Base-by-base conservation (phyloP, 2,797 vertebrate genomes). In the Falco cherrug region DNA sequence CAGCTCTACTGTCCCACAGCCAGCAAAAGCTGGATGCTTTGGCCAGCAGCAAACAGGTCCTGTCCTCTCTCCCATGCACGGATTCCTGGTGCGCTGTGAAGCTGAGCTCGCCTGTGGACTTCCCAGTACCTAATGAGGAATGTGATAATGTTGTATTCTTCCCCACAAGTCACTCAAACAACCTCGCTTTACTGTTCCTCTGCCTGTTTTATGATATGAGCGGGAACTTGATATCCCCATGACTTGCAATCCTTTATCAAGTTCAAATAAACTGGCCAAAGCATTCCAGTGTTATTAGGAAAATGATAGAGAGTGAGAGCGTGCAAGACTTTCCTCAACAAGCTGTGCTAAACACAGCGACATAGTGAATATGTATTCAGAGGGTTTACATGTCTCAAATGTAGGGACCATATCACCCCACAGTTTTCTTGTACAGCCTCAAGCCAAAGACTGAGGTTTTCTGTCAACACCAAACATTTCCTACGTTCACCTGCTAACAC, bases 171-270 rank as follows among this genome's bases (percentile, higher is more conserved):
- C 37, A n/a, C 53, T 75, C 26, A 21, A 47, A 73, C 5, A 19
- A 22, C 4, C 10, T 83, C 64, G 75, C n/a, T 73, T 56, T 47
- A 26, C 9, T 69, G 39, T 61, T 75, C 21, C 31, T 75, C 47
- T 74, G 29, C 16, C 41, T 53, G 0, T 47, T 65, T 54, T 69
- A 56, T 10, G 10, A 51, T 13, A 64, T 0, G 0, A 1, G 0
- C 11, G 61, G 26, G 61, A 84, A 68, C 19, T 16, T 50, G 25
- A 68, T 47, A 83, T 33, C 33, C 35, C 83, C 68, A 20, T 0
- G 0, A 26, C 31, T 51, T 45, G 13, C 9, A 87, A 60, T 35
- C 26, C 11, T 73, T 64, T 70, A 57, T 13, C 48, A 85, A 63
- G 59, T 41, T 37, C 16, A 87, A 51, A 79, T 63, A 54, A 86